phyloP scores from a whole-genome alignment of 1,140 invertebrate genomes.

The Scaptomyza hsui region DNA sequence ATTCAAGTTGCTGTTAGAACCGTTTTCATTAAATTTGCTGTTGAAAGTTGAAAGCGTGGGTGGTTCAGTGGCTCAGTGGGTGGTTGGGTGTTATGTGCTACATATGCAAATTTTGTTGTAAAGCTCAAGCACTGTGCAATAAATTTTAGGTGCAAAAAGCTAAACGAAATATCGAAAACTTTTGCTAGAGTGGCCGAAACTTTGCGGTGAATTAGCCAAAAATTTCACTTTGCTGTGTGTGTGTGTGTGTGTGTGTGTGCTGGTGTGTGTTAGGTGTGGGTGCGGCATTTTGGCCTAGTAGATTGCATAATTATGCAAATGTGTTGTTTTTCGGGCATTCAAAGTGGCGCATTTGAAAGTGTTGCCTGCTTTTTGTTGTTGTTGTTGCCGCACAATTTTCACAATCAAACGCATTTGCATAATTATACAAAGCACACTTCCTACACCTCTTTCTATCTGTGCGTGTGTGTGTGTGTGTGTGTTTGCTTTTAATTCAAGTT shows the following conservation, averaged over 20 bases:
- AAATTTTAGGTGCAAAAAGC: slow-evolving; percentile 47
- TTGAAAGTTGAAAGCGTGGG: slow-evolving; percentile 31
- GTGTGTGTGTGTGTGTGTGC: slow-evolving; percentile 18
- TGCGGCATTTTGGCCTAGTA: slow-evolving; percentile 48
- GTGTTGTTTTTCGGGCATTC: slow-evolving; percentile 62
- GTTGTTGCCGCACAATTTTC: slow-evolving; percentile 55
- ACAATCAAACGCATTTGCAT: slow-evolving; percentile 79
- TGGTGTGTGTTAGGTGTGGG: slow-evolving; percentile 27
- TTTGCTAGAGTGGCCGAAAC: slow-evolving; percentile 48
- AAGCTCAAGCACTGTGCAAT: slow-evolving; percentile 44
- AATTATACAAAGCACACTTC: slow-evolving; percentile 61
- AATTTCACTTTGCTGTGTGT: slow-evolving; percentile 46
- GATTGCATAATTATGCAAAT: slow-evolving; percentile 82
- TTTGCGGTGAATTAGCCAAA: slow-evolving; percentile 68
- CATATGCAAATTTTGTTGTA: slow-evolving; percentile 39
- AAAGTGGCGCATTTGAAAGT: slow-evolving; percentile 69
- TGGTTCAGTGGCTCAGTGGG: slow-evolving; percentile 8
- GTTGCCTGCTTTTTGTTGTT: slow-evolving; percentile 71
- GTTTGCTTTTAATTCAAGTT: slow-evolving; percentile 73
- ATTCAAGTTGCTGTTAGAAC: slow-evolving; percentile 24
- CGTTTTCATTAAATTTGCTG: slow-evolving; percentile 67
- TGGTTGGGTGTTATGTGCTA: slow-evolving; percentile 4
- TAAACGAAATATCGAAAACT: slow-evolving; percentile 57
- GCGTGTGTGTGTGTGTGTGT: slow-evolving; percentile 15
- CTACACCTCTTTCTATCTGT: slow-evolving; percentile 18